Base-by-base conservation (phyloP, 2,888 invertebrate species). In the Girardia tigrina region DNA sequence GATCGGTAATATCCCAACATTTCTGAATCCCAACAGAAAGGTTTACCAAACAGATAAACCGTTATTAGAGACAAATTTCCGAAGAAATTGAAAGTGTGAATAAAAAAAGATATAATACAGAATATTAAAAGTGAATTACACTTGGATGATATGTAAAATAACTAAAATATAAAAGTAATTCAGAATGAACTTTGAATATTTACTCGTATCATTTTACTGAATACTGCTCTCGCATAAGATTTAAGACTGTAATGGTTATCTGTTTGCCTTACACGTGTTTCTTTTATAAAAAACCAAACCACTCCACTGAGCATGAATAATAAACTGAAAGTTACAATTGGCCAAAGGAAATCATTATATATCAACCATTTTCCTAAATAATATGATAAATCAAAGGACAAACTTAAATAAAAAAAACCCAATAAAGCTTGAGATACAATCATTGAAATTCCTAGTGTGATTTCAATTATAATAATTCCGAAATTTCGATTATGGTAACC, bases 11-110 rank as follows among this genome's bases (percentile, higher is more conserved):
- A 71, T 6, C 71, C 71, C 23, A 71, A 28, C 16, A 71, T 12
- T 28, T 12, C 71, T 27, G 71, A 29, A 71, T 71, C 2, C 27
- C 27, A 71, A 23, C 71, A 71, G 20, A 71, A 71, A 4, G 71
- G 71, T 4, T n/a, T 6, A n/a, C 28, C 28, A 29, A 71, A 71
- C 27, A 71, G 26, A 29, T 71, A 71, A 23, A 71, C 28, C 4
- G 71, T 71, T n/a, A 29, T 28, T 12, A 71, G n/a, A 20, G 56
- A 12, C n/a, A 56, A 12, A n/a, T 56, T 56, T 4, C 56, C 56
- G n/a, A 56, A 56, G 23, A 56, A 56, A n/a, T 56, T 56, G n/a
- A 56, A 56, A 56, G 56, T 56, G n/a, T 56, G 56, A 56, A 56
- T 56, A n/a, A 56, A 56, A n/a, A 56, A 56, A 56, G 56, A 56